phyloP scores from a whole-genome alignment of 2,797 vertebrate species.

The Coregonus sp. region DNA sequence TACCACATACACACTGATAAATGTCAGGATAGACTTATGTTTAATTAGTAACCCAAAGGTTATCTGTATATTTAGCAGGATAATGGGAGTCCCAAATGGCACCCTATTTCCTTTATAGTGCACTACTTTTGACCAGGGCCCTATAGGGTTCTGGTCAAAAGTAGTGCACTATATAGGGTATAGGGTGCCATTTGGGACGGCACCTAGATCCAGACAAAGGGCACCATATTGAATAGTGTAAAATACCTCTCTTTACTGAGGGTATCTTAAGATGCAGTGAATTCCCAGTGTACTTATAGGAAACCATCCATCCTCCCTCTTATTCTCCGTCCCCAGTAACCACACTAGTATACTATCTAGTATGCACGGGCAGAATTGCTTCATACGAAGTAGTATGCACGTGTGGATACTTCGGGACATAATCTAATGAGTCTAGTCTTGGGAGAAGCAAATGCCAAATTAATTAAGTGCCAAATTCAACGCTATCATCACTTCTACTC shows the following conservation, averaged over 20 bases:
- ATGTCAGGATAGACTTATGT: not conserved
- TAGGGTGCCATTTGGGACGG: not conserved
- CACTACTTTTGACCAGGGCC: not conserved
- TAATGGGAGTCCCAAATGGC: accelerated
- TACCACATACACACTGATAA: constrained; percentile 33
- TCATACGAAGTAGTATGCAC: not conserved
- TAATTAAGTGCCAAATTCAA: constrained; percentile 54
- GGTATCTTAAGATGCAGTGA: not conserved
- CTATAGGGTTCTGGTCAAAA: too few species aligned
- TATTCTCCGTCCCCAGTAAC: not conserved
- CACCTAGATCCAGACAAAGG: too few species aligned
- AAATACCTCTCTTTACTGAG: not conserved
- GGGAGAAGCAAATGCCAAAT: constrained; percentile 6
- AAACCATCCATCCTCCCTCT: constrained; percentile 1
- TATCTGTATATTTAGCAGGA: not conserved
- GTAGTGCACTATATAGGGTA: not conserved
- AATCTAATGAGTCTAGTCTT: not conserved
- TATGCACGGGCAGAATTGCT: not conserved
- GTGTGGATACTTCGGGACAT: not conserved
- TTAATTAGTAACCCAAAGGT: not conserved
- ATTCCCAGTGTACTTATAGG: not conserved
- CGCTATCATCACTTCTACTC: constrained; percentile 25
- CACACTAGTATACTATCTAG: not conserved
- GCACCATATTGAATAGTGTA: too few species aligned
- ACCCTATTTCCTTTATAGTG: not conserved